A percentile compares a stretch with the other conserved stretches of the same genome.
Conservation (phyloP, 2,113 vertebrate genomes). For the Engraulis encrasicolus region DNA sequence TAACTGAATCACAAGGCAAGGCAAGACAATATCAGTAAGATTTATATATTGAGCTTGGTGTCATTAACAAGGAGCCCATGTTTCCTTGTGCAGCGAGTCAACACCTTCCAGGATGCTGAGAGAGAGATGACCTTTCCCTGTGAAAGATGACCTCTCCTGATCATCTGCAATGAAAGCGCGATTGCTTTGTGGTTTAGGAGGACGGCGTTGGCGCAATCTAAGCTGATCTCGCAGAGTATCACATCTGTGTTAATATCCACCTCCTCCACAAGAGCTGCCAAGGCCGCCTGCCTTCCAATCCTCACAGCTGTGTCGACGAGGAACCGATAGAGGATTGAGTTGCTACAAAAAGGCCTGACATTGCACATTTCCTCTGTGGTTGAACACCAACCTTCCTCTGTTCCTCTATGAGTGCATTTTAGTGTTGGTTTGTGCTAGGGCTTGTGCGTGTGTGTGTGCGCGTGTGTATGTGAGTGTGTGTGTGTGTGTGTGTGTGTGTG, state of each 20-base stretch:
- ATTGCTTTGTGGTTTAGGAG: neutral
- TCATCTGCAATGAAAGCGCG: neutral
- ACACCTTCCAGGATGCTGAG: neutral
- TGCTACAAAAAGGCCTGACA: neutral
- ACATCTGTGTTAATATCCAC: constrained; percentile 1
- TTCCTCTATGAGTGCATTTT: neutral
- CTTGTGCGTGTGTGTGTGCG: too few species aligned
- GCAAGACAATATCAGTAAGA: neutral
- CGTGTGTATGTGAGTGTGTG: neutral
- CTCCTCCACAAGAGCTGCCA: neutral
- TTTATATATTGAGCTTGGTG: neutral
- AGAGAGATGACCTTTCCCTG: neutral
- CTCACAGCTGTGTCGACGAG: neutral
- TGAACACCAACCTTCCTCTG: neutral
- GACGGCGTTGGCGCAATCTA: neutral
- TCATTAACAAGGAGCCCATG: neutral
- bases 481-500: neutral
- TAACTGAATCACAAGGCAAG: too few species aligned
- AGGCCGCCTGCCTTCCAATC: neutral
- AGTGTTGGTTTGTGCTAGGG: neutral
- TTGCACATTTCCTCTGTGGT: neutral
- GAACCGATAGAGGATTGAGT: neutral
- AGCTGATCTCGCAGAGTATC: neutral
- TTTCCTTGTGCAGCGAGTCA: neutral
- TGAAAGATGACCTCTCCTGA: neutral